Conservation (phyloP, 2,113 vertebrate species). For the Solea solea region DNA sequence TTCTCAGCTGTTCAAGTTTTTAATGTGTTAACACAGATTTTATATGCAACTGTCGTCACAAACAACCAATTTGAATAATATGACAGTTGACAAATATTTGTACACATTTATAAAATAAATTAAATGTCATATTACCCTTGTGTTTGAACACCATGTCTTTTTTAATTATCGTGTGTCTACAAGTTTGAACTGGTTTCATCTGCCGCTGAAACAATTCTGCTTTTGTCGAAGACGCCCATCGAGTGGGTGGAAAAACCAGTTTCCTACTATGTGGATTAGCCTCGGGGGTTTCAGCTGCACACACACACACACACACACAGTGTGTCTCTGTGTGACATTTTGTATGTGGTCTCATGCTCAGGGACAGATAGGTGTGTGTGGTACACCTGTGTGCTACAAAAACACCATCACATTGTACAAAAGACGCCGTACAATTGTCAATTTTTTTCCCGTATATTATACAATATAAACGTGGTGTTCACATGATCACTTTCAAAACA, state of each 20-base stretch:
- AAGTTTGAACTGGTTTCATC: slow-evolving; percentile 57
- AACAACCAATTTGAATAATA: slow-evolving; percentile 18
- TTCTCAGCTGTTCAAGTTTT: too few relatives aligned
- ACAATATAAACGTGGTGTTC: slow-evolving; percentile 22
- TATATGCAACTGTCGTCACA: slow-evolving; percentile 8
- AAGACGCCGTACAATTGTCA: too few relatives aligned
- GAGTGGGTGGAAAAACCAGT: slow-evolving; percentile 61
- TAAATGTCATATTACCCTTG: background rate
- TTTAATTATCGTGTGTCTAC: slow-evolving; percentile 13
- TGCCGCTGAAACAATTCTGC: slow-evolving; percentile 29
- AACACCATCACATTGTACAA: slow-evolving; percentile 39
- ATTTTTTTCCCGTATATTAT: too few relatives aligned
- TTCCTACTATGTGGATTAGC: slow-evolving; percentile 38
- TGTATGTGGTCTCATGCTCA: slow-evolving; percentile 35
- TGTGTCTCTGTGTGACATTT: slow-evolving; percentile 23
- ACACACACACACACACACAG: slow-evolving; percentile 7
- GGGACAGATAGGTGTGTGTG: slow-evolving; percentile 1
- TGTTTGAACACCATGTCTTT: slow-evolving; percentile 2
- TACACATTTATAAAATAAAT: slow-evolving; percentile 19
- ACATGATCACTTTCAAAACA: slow-evolving; percentile 28
- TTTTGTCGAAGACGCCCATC: slow-evolving; percentile 24
- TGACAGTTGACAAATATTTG: slow-evolving; percentile 19
- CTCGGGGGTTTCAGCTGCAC: slow-evolving; percentile 11
- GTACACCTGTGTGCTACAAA: slow-evolving; percentile 19
- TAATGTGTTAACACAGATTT: slow-evolving; percentile 22